Evolutionary conservation across 2,797 vertebrate genomes (phyloP).

Genomic region (Malacoctenus gilli): DNA sequence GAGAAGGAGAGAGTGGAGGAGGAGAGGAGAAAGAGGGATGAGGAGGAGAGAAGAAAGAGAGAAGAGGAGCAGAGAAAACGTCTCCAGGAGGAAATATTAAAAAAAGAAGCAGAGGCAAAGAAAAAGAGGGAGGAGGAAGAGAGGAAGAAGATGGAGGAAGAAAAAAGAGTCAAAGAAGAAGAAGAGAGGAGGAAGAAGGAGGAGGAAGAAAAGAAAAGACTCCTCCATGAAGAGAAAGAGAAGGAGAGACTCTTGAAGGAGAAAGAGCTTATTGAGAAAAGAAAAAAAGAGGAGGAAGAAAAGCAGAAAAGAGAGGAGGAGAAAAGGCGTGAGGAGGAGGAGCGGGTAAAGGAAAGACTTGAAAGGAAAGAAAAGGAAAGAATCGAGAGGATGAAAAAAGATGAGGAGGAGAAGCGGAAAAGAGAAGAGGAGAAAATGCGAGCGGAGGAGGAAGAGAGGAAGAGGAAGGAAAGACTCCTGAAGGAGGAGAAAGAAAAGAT

Average conservation of each 20-base stretch:
- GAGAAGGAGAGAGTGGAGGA: slow-evolving; percentile 26
- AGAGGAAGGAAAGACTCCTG: slow-evolving; percentile 14
- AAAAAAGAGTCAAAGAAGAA: slow-evolving; percentile 2
- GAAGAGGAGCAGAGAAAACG: slow-evolving; percentile 22
- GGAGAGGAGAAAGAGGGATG: slow-evolving; percentile 7
- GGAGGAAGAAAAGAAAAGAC: slow-evolving; percentile 19
- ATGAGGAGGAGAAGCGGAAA: neutral
- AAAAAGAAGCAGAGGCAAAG: neutral
- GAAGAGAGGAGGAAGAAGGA: slow-evolving; percentile 7
- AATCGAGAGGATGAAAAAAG: neutral
- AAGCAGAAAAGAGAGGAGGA: slow-evolving; percentile 2
- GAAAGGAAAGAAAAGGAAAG: slow-evolving; percentile 7
- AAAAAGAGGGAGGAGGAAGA: slow-evolving; percentile 14
- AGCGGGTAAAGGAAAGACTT: slow-evolving; percentile 1
- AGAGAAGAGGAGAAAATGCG: slow-evolving; percentile 13
- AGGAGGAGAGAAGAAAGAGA: slow-evolving; percentile 24
- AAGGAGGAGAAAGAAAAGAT: slow-evolving; percentile 11
- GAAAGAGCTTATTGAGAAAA: slow-evolving; percentile 11
- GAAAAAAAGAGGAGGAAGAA: slow-evolving; percentile 38
- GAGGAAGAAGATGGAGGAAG: slow-evolving; percentile 23
- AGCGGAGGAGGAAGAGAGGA: slow-evolving; percentile 3
- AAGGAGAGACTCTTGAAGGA: slow-evolving; percentile 12
- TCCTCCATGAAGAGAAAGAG: slow-evolving; percentile 11
- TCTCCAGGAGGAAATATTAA: slow-evolving; percentile 1
- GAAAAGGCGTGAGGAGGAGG: slow-evolving; percentile 17